phyloP scores from a whole-genome alignment of 2,113 vertebrate species.

The Ceyx melanurus region DNA sequence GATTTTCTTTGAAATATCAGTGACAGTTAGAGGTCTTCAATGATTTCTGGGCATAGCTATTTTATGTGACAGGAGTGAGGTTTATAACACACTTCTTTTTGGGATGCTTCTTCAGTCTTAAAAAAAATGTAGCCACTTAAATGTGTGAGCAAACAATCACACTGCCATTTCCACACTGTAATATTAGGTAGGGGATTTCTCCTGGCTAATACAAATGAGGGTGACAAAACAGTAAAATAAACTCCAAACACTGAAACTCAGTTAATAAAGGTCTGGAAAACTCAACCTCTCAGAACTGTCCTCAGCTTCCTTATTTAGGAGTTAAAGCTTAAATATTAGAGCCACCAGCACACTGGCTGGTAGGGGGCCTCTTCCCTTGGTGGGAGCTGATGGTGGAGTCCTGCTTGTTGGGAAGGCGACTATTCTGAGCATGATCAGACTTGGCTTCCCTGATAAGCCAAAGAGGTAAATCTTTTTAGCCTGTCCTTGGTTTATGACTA shows the following conservation, averaged over 20 bases:
- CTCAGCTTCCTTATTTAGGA: neutral
- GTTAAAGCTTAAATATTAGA: neutral
- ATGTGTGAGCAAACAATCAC: neutral
- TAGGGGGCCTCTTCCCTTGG: neutral
- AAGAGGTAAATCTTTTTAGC: neutral
- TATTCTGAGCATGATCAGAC: neutral
- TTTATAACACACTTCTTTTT: neutral
- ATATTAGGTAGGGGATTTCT: neutral
- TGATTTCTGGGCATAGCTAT: neutral
- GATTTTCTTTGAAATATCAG: neutral
- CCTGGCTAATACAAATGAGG: neutral
- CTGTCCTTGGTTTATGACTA: neutral
- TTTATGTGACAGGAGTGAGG: neutral
- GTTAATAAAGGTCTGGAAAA: neutral
- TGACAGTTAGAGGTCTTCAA: neutral
- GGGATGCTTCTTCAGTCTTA: neutral
- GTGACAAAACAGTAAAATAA: neutral
- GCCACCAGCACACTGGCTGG: neutral
- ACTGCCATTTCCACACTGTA: neutral
- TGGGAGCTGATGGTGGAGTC: neutral
- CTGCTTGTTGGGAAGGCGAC: fast-evolving
- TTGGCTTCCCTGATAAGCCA: neutral
- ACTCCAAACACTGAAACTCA: neutral
- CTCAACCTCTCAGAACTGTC: neutral
- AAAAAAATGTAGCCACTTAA: neutral